Percentiles rank a stretch among this genome's conserved stretches.
Evolutionary conservation across 2,113 vertebrate genomes (phyloP).

Genomic region (Vireo altiloquus): DNA sequence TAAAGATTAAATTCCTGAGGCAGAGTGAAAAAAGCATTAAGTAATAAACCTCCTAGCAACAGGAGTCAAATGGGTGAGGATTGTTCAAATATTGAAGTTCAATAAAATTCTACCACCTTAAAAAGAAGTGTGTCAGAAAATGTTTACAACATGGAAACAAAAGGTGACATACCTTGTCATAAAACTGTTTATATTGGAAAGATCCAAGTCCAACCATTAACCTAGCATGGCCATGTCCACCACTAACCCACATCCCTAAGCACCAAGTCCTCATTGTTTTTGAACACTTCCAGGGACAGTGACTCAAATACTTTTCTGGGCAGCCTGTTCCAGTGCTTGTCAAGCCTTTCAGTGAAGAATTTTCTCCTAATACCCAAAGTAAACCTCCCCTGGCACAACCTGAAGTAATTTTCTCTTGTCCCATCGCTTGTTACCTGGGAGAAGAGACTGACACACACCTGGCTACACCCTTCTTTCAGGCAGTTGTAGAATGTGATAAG

Average conservation of each 20-base stretch:
- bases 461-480: neutral
- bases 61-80: neutral
- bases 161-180: neutral
- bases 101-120: neutral
- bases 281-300: neutral
- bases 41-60: neutral
- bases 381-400: neutral
- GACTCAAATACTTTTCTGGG: neutral
- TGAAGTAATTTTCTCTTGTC: neutral
- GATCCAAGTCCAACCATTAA: neutral
- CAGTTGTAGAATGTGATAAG: neutral
- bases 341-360: neutral
- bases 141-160: neutral
- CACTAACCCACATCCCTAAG: neutral
- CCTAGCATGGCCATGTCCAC: neutral
- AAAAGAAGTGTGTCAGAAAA: neutral
- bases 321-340: neutral
- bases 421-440: neutral
- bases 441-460: accelerated
- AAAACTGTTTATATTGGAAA: neutral
- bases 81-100: neutral
- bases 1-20: neutral
- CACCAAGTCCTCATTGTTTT: neutral
- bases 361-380: neutral
- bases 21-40: neutral